Evolutionary conservation across 2,888 invertebrate species (phyloP).

Genomic region (Pogonocherus hispidulus): DNA sequence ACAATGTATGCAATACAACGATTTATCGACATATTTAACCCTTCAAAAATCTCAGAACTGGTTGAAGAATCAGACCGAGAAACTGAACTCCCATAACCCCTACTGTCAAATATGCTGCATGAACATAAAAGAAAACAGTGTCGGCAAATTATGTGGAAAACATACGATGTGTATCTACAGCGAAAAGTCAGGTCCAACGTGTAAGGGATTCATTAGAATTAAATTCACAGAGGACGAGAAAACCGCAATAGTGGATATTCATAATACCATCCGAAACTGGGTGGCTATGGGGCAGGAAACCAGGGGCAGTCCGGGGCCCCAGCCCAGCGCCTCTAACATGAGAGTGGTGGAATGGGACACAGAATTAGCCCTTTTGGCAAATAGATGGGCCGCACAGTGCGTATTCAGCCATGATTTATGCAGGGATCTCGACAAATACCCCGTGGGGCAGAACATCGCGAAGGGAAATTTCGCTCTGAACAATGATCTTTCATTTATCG

Average conservation of each 20-base stretch:
- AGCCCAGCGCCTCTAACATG: slow-evolving; percentile 66
- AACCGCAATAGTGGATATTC: slow-evolving; percentile 64
- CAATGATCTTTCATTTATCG: slow-evolving; percentile 57
- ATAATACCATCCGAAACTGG: slow-evolving; percentile 66
- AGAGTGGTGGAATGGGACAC: slow-evolving; percentile 66
- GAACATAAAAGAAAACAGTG: slow-evolving; percentile 49
- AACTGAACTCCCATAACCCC: slow-evolving; percentile 43
- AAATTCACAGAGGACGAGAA: slow-evolving; percentile 63
- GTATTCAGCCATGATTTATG: slow-evolving; percentile 65
- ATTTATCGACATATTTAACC: slow-evolving; percentile 28
- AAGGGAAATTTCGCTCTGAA: slow-evolving; percentile 60
- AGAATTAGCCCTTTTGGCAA: slow-evolving; percentile 66
- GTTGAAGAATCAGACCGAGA: slow-evolving; percentile 40
- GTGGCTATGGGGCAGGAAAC: slow-evolving; percentile 64
- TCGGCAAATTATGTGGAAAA: slow-evolving; percentile 59
- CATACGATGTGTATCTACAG: slow-evolving; percentile 61
- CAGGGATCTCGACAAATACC: slow-evolving; percentile 64
- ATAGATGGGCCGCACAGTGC: slow-evolving; percentile 69
- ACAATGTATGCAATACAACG: not conserved
- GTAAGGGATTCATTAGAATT: slow-evolving; percentile 57
- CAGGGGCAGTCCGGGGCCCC: slow-evolving; percentile 65
- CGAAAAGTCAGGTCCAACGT: slow-evolving; percentile 52
- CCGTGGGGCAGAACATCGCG: slow-evolving; percentile 68
- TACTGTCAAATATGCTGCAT: slow-evolving; percentile 62
- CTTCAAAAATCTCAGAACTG: slow-evolving; percentile 38